Percentiles rank a stretch among this genome's conserved stretches.
phyloP scores from a whole-genome alignment of 2,113 vertebrate genomes.

The Pachypanchax playfairii region DNA sequence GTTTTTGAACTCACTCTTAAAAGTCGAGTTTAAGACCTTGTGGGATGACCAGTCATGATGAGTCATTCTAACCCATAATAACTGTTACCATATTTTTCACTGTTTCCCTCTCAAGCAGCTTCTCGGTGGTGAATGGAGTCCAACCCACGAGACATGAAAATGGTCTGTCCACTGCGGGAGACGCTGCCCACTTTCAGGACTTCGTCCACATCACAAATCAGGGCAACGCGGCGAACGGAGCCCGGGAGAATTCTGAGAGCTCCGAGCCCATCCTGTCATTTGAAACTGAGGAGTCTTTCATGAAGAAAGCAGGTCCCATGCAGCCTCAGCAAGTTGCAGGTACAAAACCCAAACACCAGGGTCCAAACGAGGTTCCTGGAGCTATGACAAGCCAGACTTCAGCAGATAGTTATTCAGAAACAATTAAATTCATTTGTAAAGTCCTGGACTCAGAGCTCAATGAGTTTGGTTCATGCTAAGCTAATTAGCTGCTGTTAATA shows the following conservation, averaged over 20 bases:
- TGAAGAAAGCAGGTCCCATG: constrained; percentile 87
- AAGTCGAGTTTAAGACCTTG: constrained; percentile 1
- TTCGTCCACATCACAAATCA: constrained; percentile 84
- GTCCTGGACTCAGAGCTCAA: no score
- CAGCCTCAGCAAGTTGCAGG: constrained; percentile 93
- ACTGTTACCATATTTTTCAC: constrained; percentile 32
- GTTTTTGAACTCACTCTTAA: constrained; percentile 16
- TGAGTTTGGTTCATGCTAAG: no score
- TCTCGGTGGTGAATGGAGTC: constrained; percentile 84
- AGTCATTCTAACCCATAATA: constrained; percentile 29
- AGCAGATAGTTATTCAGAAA: no score
- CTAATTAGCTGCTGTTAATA: no score
- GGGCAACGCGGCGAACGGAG: constrained; percentile 69
- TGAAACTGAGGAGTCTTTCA: constrained; percentile 87
- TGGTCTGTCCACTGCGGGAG: constrained; percentile 82
- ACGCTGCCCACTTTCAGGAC: constrained; percentile 74
- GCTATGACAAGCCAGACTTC: no score
- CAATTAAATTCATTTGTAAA: no score
- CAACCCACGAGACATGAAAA: constrained; percentile 89
- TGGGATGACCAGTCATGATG: constrained; percentile 37
- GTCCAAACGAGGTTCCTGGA: no score
- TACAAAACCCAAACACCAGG: constrained; percentile 48
- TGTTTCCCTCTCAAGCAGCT: constrained; percentile 62
- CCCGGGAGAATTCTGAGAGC: constrained; percentile 77
- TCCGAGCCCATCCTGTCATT: constrained; percentile 87